Base-by-base conservation (phyloP, 2,113 vertebrate genomes). In the Macroglossus sobrinus region DNA sequence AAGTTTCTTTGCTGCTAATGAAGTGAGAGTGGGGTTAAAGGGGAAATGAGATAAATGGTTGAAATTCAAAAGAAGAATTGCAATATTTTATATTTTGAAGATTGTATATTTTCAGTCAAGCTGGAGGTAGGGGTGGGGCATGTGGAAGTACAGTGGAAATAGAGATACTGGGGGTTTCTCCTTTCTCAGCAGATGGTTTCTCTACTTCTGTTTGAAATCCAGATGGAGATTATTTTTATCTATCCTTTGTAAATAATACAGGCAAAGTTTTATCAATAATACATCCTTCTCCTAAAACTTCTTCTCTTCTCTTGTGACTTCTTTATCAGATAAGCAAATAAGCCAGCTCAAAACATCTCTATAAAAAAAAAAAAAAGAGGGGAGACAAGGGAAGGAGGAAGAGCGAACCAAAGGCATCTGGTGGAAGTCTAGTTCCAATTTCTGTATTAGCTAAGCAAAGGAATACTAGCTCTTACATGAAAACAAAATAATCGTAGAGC, bases 121-220 rank as follows among this genome's bases (percentile, higher is more conserved):
- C 43, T 81, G 21, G 28, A 15, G 11, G 4, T 43, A 16, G 11
- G 13, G 1, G 2, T 6, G 8, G 1, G 33, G 12, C 19, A 3
- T 47, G 33, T 50, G 5, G 9, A 28, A 59, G 15, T 33, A 45
- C 2, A n/a, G 11, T 89, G 19, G 15, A 53, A 69, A 55, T 7
- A 21, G 7, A n/a, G 15, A 53, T 21, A 22, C 24, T 15, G 30
- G 40, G 3, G 3, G 45, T 47, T 61, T 57, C 33, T 84, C 45
- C 22, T 21, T 76, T 45, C 53, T 76, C 24, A 63, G 33, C 21
- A 72, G 33, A n/a, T 74, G 7, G 11, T n/a, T 55, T 69, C 28
- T 81, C 13, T 71, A 28, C 3, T 61, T 66, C 24, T 55, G 5
- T 40, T 8, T 14, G 22, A 47, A 2, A 84, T 55, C n/a, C n/a